phyloP scores from a whole-genome alignment of 1,140 invertebrate genomes.

The Plectus sambesii region DNA sequence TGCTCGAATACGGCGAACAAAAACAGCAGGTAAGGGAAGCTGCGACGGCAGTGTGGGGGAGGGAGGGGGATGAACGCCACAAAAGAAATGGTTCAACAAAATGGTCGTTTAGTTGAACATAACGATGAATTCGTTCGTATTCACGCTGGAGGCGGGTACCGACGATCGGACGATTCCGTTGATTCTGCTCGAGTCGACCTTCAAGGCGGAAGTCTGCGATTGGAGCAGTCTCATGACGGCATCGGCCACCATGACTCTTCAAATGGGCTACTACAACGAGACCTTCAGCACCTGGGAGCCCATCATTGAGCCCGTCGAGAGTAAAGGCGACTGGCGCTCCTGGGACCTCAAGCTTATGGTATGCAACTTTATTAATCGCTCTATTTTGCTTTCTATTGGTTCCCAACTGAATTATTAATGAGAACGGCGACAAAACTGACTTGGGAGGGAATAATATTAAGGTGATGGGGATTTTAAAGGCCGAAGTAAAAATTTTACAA shows the following conservation, averaged over 20 bases:
- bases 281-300: conserved; percentile 85
- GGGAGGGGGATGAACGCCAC: conserved; percentile 2
- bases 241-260: conserved; percentile 58
- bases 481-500: too few species aligned
- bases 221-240: conserved; percentile 59
- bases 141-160: conserved; percentile 76
- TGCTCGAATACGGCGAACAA: too few species aligned
- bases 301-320: conserved; percentile 76
- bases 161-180: conserved; percentile 78
- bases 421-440: too few species aligned
- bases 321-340: conserved; percentile 53
- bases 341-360: conserved; percentile 77
- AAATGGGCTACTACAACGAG: conserved; percentile 87
- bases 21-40: conserved; percentile 3
- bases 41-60: background rate
- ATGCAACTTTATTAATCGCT: too few species aligned
- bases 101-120: conserved; percentile 50
- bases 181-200: conserved; percentile 66
- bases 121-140: conserved; percentile 50
- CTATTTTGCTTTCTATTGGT: too few species aligned
- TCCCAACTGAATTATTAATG: too few species aligned
- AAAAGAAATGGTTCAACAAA: conserved; percentile 16
- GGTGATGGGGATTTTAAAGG: too few species aligned
- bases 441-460: too few species aligned
- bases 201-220: conserved; percentile 64